Base-by-base conservation (phyloP, 1,140 invertebrate genomes). In the Proctacanthus coquilletti region DNA sequence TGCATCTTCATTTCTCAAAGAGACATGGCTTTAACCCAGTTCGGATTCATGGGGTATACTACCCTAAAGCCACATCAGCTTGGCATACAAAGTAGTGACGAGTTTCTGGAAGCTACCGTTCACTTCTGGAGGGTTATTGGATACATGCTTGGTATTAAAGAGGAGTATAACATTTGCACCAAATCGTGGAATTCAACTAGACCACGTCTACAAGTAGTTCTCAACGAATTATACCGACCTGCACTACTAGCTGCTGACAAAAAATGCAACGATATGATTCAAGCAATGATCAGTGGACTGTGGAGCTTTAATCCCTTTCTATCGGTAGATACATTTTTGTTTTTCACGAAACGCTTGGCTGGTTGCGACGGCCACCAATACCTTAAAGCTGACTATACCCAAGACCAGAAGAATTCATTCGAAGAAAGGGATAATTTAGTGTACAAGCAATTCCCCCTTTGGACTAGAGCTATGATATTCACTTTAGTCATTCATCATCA, bases 91-190 rank as follows among this genome's bases (percentile, higher is more conserved):
- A 50, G 52, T 3, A 65, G 63, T 14, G 46, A 64, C 8, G 65
- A 74, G 18, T 77, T 81, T 35, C 48, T 79, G n/a, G 75, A 82
- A 34, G 75, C 74, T n/a, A 76, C 84, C 34, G 56, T 83, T 2
- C 84, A 92, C 52, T 74, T 89, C 46, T 92, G 86, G 86, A 67
- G 73, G 29, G 75, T 82, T 1, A 73, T 91, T 20, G 85, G 84
- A 1, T 70, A 77, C 47, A 56, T 84, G 48, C 66, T 92, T 31
- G 87, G 87, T 2, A 74, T 89, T 11, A 71, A 85, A 42, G 84
- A 92, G 47, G 55, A 58, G 32, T 60, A 55, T 39, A 60, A 60
- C 35, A 43, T 60, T 4, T 60, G 57, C 23, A 50, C 51, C 0
- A 27, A 29, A 0, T 52, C 53, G 21, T 60, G 53, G 54, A 37